Percentiles rank a stretch among this genome's conserved stretches.
Conservation (phyloP, 2,888 invertebrate genomes). For the Netelia melanura region DNA sequence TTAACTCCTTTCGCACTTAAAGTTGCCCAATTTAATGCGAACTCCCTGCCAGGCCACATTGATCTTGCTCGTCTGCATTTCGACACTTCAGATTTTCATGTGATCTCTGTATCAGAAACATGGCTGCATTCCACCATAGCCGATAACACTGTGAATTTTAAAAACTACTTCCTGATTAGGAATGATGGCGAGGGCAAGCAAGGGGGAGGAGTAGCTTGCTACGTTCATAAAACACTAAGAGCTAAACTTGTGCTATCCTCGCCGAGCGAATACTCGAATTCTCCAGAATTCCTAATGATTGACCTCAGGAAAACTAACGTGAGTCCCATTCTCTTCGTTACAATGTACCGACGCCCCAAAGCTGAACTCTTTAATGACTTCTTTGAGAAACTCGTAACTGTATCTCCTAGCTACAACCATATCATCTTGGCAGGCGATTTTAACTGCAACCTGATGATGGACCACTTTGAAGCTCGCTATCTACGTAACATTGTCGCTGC, state of each 20-base stretch:
- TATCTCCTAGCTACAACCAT: background rate
- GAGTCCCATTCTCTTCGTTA: background rate
- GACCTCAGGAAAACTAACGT: background rate
- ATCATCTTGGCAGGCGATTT: conserved; percentile 23
- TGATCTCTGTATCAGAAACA: background rate
- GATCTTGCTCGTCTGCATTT: too few species aligned
- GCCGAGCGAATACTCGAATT: too few species aligned
- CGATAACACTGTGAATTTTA: conserved; percentile 1
- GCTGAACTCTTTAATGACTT: conserved; percentile 15
- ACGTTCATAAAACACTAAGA: conserved; percentile 27
- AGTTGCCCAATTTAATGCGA: too few species aligned
- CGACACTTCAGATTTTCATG: background rate
- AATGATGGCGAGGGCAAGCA: conserved; percentile 27
- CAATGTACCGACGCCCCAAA: conserved; percentile 21
- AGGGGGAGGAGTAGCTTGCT: conserved; percentile 53
- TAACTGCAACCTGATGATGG: conserved; percentile 11
- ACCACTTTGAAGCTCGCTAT: background rate
- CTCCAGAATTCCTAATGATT: conserved; percentile 30
- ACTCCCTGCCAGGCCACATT: too few species aligned
- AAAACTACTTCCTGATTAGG: conserved; percentile 22
- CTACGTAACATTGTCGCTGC: background rate
- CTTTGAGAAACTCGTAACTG: background rate
- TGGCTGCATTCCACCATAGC: conserved; percentile 12
- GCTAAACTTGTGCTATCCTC: background rate
- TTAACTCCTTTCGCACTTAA: too few species aligned